Evolutionary conservation across 2,888 invertebrate genomes (phyloP), one percentile per base, ranked within the genome.

Genomic region (Azorinus chamasolen): DNA sequence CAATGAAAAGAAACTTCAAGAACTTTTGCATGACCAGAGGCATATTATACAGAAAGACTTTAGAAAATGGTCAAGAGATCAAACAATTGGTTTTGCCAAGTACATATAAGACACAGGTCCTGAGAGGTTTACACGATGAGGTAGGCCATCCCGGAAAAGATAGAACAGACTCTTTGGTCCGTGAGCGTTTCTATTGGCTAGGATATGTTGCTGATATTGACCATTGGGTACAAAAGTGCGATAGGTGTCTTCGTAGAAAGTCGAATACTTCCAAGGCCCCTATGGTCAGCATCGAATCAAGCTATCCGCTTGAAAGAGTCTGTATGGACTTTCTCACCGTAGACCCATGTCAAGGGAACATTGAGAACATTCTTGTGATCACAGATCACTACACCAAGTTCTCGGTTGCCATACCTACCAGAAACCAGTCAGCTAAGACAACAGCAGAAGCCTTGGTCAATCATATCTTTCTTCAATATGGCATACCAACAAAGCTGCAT

Each of bases 391-490:
- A 57, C n/a, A 71, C 63, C 1, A 53, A 58, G 43, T 76, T 65
- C 45, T 68, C 61, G 4, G n/a, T 48, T 12, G 77, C 80, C n/a
- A 41, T 63, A 8, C 75, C 72, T 18, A 75, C 75, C 0, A 75
- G 25, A 16, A 75, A 79, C 18, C 61, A 69, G 50, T 69, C 73
- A 22, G 76, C 80, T 1, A 69, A 65, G 37, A 73, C 80, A 22
- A 77, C 77, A 41, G n/a, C n/a, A n/a, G n/a, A n/a, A n/a, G n/a
- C n/a, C n/a, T n/a, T n/a, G n/a, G n/a, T n/a, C n/a, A 41, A 43
- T 54, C 61, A 20, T 79, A 76, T 27, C 45, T 83, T 24, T 79
- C 73, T 0, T 45, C 58, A 27, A 45, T 46, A 3, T 25, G 79
- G 2, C 82, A 79, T 45, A n/a, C n/a, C n/a, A n/a, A n/a, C n/a